Evolutionary conservation across 2,797 vertebrate species (phyloP).

Genomic region (Neosalanx taihuensis): DNA sequence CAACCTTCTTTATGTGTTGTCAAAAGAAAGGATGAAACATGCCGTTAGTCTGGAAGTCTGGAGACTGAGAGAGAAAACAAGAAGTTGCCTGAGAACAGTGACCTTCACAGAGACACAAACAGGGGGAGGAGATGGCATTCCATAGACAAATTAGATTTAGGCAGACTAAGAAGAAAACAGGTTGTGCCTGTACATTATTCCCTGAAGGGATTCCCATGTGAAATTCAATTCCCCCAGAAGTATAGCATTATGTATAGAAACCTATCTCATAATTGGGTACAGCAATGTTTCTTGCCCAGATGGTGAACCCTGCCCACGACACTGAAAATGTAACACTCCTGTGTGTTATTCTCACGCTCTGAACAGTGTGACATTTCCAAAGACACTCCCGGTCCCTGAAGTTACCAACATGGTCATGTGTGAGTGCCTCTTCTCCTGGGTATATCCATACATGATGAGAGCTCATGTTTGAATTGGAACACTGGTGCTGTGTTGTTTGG

Average conservation of each 20-base stretch:
- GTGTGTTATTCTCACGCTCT: neutral
- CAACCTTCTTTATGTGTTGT: neutral
- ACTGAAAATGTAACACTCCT: too few species aligned
- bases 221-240: neutral
- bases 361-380: constrained; percentile 4
- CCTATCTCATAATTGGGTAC: too few species aligned
- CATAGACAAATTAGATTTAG: constrained; percentile 1
- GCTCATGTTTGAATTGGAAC: neutral
- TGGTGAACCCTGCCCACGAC: too few species aligned
- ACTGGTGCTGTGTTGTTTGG: neutral
- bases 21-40: neutral
- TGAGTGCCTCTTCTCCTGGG: constrained; percentile 35
- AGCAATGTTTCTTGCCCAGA: neutral
- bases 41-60: neutral
- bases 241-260: too few species aligned
- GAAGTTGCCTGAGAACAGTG: neutral
- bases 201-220: neutral
- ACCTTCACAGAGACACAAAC: neutral
- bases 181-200: neutral
- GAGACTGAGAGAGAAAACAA: neutral
- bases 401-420: constrained; percentile 26
- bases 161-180: neutral
- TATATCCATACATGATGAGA: neutral
- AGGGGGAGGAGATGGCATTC: neutral
- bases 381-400: constrained; percentile 17